Percentiles rank a stretch among this genome's conserved stretches.
These are phyloP conservation scores for Zeuzera pyrina DNA, from an alignment of 2,888 invertebrate genomes.

Conservation along the genomic window DNA sequence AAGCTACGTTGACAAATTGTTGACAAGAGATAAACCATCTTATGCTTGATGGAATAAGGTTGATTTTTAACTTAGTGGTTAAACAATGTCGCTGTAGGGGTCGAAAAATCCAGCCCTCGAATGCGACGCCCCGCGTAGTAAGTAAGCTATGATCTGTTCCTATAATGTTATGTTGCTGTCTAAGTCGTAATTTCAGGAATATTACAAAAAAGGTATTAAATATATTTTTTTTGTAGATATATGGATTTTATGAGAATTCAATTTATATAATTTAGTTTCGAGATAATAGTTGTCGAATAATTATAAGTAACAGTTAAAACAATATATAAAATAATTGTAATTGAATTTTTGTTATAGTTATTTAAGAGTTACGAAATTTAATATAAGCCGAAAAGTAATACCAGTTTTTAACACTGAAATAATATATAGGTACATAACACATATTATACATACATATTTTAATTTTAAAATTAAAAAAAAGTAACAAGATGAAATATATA, in stretches of 20 bases:
- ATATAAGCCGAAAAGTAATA: too few species aligned
- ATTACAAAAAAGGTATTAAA: neutral
- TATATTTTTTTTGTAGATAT: neutral
- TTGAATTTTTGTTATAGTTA: too few species aligned
- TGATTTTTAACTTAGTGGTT: constrained; percentile 22
- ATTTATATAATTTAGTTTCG: neutral
- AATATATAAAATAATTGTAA: too few species aligned
- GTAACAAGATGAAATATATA: neutral
- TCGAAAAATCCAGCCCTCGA: constrained; percentile 60
- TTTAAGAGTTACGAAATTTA: too few species aligned
- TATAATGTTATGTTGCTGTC: constrained; percentile 44
- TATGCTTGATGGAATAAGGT: constrained; percentile 28
- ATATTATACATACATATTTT: too few species aligned
- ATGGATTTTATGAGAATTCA: neutral
- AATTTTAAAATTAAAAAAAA: neutral
- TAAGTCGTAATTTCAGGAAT: too few species aligned
- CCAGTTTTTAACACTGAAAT: neutral
- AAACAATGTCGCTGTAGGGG: constrained; percentile 62
- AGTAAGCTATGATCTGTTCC: constrained; percentile 69
- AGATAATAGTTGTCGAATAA: too few species aligned
- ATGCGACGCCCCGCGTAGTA: constrained; percentile 69
- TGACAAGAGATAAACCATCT: constrained; percentile 25
- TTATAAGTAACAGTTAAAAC: too few species aligned
- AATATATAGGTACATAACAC: too few species aligned
- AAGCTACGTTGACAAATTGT: constrained; percentile 54